Conservation (phyloP, 2,113 vertebrate species). For the Poeciliopsis turrubarensis region DNA sequence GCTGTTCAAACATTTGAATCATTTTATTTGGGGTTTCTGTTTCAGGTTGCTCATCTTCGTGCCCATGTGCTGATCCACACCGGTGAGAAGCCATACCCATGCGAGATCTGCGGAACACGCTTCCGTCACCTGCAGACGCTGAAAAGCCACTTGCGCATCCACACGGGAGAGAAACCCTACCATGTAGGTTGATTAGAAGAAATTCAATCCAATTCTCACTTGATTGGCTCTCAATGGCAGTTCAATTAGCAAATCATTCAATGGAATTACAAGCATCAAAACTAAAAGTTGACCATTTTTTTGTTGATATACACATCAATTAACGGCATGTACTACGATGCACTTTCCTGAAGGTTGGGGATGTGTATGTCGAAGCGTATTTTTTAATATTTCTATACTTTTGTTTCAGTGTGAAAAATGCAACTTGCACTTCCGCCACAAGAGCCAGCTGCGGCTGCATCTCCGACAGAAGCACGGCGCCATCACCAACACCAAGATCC, state of each 20-base stretch:
- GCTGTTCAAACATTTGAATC: neutral
- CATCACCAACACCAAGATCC: constrained; percentile 99
- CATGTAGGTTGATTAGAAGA: constrained; percentile 84
- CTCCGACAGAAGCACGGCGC: constrained; percentile 98
- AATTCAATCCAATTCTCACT: neutral
- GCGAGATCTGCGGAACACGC: constrained; percentile 96
- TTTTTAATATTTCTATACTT: neutral
- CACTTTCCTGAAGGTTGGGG: too few relatives aligned
- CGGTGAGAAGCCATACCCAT: constrained; percentile 97
- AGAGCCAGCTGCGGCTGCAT: constrained; percentile 96
- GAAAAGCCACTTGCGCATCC: constrained; percentile 97
- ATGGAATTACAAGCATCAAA: too few relatives aligned
- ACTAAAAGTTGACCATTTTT: too few relatives aligned
- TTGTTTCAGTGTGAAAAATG: constrained; percentile 95
- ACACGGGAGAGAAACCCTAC: constrained; percentile 98
- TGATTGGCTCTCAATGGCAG: too few relatives aligned
- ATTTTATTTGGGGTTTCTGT: too few relatives aligned
- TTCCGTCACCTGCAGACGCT: constrained; percentile 97
- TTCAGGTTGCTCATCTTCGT: constrained; percentile 94
- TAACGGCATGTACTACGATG: too few relatives aligned
- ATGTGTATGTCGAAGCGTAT: too few relatives aligned
- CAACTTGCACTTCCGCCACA: constrained; percentile 99
- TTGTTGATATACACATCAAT: too few relatives aligned
- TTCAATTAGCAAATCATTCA: too few relatives aligned
- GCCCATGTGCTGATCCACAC: constrained; percentile 98